phyloP scores from a whole-genome alignment of 2,113 vertebrate genomes.

The Danionella cerebrum region DNA sequence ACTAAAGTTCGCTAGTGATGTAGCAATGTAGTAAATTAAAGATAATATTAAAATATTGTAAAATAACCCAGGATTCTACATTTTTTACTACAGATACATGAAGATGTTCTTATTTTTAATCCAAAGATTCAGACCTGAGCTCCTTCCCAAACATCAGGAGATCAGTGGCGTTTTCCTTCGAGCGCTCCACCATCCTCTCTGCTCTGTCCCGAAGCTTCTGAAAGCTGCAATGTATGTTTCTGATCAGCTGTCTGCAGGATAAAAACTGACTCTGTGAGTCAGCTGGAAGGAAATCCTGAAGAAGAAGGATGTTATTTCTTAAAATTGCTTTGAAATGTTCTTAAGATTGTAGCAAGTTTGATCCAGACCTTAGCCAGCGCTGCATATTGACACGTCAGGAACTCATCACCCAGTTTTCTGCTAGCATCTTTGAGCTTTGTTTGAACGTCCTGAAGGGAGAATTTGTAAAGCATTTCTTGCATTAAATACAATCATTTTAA shows the following conservation, averaged over 20 bases:
- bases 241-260: conserved; percentile 84
- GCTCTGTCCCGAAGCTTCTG: conserved; percentile 84
- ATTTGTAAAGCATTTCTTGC: background rate
- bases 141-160: conserved; percentile 90
- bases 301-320: background rate
- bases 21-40: too few relatives aligned
- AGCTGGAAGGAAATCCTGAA: conserved; percentile 85
- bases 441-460: conserved; percentile 85
- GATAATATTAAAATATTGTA: too few relatives aligned
- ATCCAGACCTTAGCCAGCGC: conserved; percentile 79
- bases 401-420: conserved; percentile 87
- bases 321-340: background rate
- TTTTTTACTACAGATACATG: too few relatives aligned
- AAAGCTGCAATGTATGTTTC: conserved; percentile 88
- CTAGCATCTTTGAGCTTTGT: conserved; percentile 79
- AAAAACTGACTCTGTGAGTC: conserved; percentile 90
- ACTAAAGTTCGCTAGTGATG: too few relatives aligned
- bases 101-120: too few relatives aligned
- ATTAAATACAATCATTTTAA: background rate
- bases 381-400: conserved; percentile 80
- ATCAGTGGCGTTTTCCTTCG: conserved; percentile 84
- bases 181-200: conserved; percentile 80
- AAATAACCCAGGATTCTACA: too few relatives aligned
- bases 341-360: background rate
- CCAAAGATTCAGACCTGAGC: conserved; percentile 68